Evolutionary conservation across 2,113 vertebrate species (phyloP), one percentile per base, ranked within the genome.

Genomic region (Psophia crepitans): DNA sequence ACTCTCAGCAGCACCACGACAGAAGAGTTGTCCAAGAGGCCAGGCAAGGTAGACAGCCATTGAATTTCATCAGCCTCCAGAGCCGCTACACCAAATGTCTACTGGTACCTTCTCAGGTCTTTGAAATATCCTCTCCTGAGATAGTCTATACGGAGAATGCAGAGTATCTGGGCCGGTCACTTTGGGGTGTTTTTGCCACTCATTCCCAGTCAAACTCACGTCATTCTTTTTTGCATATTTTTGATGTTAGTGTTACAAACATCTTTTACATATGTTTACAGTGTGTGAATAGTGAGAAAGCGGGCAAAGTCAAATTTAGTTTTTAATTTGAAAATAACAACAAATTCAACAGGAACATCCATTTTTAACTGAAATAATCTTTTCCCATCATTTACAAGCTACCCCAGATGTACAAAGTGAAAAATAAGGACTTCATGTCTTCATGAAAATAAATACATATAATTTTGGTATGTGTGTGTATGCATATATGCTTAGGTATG

Each of bases 381-480:
- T 90, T 92, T 61, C 27, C 18, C 6, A n/a, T 35, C 1, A 4
- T 79, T 93, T 88, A 39, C 5, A 60, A 65, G 14, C 21, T 80
- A 33, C 5, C 7, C 2, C 5, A 30, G 14, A 74, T 23, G 11
- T 39, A 64, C 5, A 70, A 77, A 82, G 28, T 26, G 5, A 76
- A 58, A 87, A 76, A 76, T 11, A 53, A 65, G 8, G 16, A 53
- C 8, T 9, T 70, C 27, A 6, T 41, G 6, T 21, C 15, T 48
- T 71, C 5, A 5, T 85, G 20, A 23, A 87, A 75, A 37, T 37
- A 79, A 83, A 11, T 33, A 32, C 2, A 57, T 37, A n/a, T 41
- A 44, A 23, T n/a, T 69, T 39, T 35, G 4, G 2, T 32, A 33
- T 22, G 8, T 18, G 8, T 3, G 0, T 9, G 16, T 23, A 48